Percentiles rank a stretch among this genome's conserved stretches.
phyloP scores from a whole-genome alignment of 2,797 vertebrate genomes.

The Coccyzus lansbergi region DNA sequence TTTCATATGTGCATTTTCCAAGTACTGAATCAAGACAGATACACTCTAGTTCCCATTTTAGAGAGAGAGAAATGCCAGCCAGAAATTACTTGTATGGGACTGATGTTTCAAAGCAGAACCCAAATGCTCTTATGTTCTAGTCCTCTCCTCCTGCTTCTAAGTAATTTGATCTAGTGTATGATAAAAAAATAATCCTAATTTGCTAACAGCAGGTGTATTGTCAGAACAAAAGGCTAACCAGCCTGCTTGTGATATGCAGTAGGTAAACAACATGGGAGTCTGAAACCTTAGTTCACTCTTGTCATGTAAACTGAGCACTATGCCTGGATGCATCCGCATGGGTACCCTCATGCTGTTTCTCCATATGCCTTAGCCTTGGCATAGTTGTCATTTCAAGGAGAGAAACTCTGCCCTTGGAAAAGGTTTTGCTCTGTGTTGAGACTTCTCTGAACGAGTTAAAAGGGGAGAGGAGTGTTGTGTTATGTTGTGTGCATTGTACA shows the following conservation, averaged over 20 bases:
- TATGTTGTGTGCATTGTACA: neutral
- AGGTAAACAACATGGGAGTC: neutral
- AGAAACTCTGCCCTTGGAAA: neutral
- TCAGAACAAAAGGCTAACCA: neutral
- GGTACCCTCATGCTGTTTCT: constrained; percentile 21
- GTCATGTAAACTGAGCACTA: neutral
- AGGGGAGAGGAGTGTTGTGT: neutral
- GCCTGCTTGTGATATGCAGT: neutral
- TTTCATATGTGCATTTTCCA: neutral
- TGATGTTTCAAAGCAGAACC: neutral
- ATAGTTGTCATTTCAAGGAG: neutral
- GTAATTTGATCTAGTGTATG: neutral
- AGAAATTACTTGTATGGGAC: neutral
- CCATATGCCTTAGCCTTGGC: constrained; percentile 17
- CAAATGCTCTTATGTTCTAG: neutral
- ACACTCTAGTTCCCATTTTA: neutral
- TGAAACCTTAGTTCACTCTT: neutral
- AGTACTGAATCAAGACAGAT: neutral
- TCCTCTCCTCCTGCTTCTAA: neutral
- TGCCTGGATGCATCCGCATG: neutral
- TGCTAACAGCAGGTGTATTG: neutral
- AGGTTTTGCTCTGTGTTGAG: neutral
- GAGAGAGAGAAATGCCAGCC: neutral
- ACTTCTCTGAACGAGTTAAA: neutral
- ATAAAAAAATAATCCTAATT: neutral